These are phyloP conservation scores for Drosophila oshimai DNA, from an alignment of 1,140 invertebrate species.

Conservation along the genomic window DNA sequence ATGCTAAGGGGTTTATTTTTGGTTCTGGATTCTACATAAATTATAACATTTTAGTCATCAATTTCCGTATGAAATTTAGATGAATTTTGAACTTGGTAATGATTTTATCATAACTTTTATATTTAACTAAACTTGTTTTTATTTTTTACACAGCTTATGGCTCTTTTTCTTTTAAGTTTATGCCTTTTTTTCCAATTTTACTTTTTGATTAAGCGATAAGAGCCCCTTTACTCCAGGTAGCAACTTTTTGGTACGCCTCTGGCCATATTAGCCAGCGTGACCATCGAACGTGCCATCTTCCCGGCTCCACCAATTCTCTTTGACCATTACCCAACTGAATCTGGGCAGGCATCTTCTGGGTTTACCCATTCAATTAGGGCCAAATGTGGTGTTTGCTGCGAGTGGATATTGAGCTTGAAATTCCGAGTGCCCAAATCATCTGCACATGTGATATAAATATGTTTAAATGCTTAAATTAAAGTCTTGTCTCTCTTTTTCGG, in stretches of 20 bases:
- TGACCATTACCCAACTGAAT: constrained; percentile 22
- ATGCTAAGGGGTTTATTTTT: neutral
- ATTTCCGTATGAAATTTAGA: too few relatives aligned
- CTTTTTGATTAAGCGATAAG: too few relatives aligned
- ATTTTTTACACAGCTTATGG: too few relatives aligned
- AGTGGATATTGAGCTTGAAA: constrained; percentile 40
- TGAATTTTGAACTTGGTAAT: too few relatives aligned
- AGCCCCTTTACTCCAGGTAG: too few relatives aligned
- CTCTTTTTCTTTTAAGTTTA: too few relatives aligned
- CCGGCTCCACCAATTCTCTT: constrained; percentile 15
- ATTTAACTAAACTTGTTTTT: too few relatives aligned
- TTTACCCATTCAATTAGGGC: constrained; percentile 51
- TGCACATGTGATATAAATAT: constrained; percentile 28
- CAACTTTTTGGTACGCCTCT: too few relatives aligned
- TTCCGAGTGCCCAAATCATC: constrained; percentile 16
- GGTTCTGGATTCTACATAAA: too few relatives aligned
- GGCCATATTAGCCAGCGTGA: constrained; percentile 21
- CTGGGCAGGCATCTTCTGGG: neutral
- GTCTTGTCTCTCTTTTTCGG: neutral
- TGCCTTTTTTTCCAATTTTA: too few relatives aligned
- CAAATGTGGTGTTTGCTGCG: constrained; percentile 18
- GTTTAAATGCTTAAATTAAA: constrained; percentile 16
- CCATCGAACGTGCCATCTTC: constrained; percentile 38
- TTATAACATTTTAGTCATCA: too few relatives aligned
- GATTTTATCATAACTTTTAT: too few relatives aligned